Evolutionary conservation across 1,140 invertebrate genomes (phyloP).

Genomic region (Vollenhovia emeryi): DNA sequence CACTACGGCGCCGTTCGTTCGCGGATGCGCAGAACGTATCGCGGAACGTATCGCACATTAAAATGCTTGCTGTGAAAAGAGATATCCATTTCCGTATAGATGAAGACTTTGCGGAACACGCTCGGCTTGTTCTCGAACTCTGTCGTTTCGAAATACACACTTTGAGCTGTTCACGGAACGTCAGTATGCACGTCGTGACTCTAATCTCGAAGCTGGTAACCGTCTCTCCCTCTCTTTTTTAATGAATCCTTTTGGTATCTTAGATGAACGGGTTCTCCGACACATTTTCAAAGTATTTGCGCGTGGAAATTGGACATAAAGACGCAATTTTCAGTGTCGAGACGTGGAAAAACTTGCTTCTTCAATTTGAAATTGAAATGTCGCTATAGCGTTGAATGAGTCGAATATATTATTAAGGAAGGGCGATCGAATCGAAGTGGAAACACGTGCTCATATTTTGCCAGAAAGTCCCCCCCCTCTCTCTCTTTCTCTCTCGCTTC

Average conservation of each 20-base stretch:
- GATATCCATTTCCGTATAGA: background rate
- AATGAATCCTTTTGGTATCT: background rate
- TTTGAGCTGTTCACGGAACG: background rate
- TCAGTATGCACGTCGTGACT: background rate
- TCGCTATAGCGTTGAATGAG: background rate
- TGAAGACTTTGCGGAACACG: background rate
- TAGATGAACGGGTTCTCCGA: background rate
- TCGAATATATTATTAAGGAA: background rate
- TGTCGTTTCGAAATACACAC: background rate
- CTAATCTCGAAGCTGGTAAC: background rate
- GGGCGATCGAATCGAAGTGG: background rate
- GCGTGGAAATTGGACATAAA: background rate
- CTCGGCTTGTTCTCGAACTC: background rate
- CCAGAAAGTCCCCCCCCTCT: background rate
- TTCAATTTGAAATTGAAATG: background rate
- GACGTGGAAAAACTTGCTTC: background rate
- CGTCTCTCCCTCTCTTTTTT: background rate
- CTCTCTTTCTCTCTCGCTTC: background rate
- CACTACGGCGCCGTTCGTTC: constrained; percentile 4
- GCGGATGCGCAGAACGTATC: background rate
- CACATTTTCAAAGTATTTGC: background rate
- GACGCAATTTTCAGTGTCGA: background rate
- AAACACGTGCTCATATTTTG: background rate
- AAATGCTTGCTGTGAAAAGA: constrained; percentile 22
- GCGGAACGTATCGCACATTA: constrained; percentile 1